phyloP scores from a whole-genome alignment of 2,113 vertebrate genomes.

The Spheniscus mendiculus region DNA sequence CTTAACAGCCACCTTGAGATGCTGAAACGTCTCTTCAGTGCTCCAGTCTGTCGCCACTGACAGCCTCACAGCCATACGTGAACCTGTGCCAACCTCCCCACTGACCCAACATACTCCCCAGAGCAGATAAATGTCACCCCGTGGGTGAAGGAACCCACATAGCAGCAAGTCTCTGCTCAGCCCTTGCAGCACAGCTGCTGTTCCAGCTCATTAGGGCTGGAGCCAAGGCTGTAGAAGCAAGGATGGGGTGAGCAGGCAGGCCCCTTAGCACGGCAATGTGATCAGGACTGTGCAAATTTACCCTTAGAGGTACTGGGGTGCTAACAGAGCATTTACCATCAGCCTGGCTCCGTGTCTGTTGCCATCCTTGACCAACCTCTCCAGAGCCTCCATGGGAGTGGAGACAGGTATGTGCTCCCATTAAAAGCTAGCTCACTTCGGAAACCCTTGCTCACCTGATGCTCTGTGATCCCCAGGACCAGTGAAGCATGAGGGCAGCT shows the following conservation, averaged over 20 bases:
- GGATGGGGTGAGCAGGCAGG: background rate
- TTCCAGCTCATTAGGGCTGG: background rate
- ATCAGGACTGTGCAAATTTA: background rate
- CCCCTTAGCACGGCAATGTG: accelerated
- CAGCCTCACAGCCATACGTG: background rate
- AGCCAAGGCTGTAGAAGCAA: background rate
- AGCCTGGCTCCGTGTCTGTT: background rate
- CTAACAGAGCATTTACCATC: background rate
- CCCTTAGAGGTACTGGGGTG: too few relatives aligned
- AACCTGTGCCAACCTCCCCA: background rate
- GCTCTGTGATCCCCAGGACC: background rate
- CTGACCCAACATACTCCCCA: background rate
- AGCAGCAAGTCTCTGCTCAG: background rate
- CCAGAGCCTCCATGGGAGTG: background rate
- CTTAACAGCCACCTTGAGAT: background rate
- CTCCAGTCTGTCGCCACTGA: background rate
- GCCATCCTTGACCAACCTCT: background rate
- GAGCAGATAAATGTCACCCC: background rate
- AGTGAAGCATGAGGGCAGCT: background rate
- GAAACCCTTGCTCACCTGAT: background rate
- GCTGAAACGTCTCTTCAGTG: background rate
- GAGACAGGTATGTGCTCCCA: background rate
- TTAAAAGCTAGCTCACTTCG: background rate
- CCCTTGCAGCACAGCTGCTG: background rate
- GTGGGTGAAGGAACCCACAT: accelerated